Base-by-base conservation (phyloP, 2,113 vertebrate species). In the Cepphus grylle region DNA sequence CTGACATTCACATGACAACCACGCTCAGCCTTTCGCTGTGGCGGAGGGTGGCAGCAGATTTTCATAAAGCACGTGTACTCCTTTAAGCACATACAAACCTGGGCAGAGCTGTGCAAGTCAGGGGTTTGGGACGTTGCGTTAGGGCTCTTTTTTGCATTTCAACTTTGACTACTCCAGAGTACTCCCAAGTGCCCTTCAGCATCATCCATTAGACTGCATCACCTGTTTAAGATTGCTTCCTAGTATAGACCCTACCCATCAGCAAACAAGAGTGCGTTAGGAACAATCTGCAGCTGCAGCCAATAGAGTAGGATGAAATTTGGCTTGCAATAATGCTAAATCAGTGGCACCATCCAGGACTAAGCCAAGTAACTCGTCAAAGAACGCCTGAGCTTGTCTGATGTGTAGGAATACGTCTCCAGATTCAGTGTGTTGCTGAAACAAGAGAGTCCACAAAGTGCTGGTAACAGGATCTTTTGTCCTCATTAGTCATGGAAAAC, bases 1-100 rank as follows among this genome's bases (percentile, higher is more conserved):
- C 72, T 82, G 78, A 29, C 36, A 4, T 5, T 4, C 5, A 62
- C 56, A 42, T 8, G 9, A 62, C 56, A 81, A 13, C 27, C 63
- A 8, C 26, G 4, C 45, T 92, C 79, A 53, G 81, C 45, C 71
- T 47, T 52, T 23, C 4, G 0, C 79, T 77, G 81, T 13, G 92
- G 90, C 32, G 0, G 79, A 90, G 92, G 92, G 86, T 73, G 91
- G 95, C 93, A 95, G 93, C 87, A 88, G 92, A 82, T 94, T 96
- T 95, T 93, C 67, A 26, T 50, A 17, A 76, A 85, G 81, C 52
- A 25, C 7, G 0, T 40, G 49, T n/a, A 12, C 61, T 93, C 74
- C 50, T 69, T n/a, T 29, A 25, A 50, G 58, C 45, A 36, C 70
- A 11, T 36, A 23, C 21, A 80, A 22, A 72, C 14, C 66, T 53